Percentiles rank a stretch among this genome's conserved stretches.
Conservation (phyloP, 1,140 invertebrate species). For the Drosophila melanica region DNA sequence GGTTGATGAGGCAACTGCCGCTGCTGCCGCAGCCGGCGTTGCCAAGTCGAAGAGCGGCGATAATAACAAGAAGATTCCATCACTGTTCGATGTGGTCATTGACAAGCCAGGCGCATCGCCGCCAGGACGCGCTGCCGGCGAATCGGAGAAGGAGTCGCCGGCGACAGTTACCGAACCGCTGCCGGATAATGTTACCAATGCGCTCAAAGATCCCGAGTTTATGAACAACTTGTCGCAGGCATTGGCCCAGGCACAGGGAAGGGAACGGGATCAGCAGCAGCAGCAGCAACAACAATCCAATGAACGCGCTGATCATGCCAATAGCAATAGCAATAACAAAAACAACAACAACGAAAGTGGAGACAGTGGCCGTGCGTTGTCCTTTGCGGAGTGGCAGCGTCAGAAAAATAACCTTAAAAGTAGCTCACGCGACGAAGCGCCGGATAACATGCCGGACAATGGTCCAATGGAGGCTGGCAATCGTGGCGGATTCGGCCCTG, state of each 20-base stretch:
- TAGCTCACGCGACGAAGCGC: constrained; percentile 5
- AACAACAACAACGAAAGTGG: neutral
- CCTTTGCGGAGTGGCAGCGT: constrained; percentile 72
- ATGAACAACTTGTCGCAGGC: constrained; percentile 69
- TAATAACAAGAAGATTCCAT: constrained; percentile 43
- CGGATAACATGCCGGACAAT: neutral
- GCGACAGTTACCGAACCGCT: constrained; percentile 19
- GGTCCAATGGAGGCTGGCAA: neutral
- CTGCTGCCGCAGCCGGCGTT: neutral
- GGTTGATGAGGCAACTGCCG: constrained; percentile 70
- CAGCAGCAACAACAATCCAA: constrained; percentile 14
- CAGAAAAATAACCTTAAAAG: constrained; percentile 54
- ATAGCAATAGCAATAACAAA: constrained; percentile 27
- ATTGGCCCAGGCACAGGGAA: constrained; percentile 63
- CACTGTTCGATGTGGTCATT: constrained; percentile 59
- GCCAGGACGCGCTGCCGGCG: neutral
- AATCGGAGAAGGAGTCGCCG: neutral
- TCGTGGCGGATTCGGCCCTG: constrained; percentile 17
- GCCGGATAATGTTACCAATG: constrained; percentile 58
- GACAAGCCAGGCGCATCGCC: constrained; percentile 27
- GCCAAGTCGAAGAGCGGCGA: neutral
- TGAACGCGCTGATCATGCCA: constrained; percentile 21
- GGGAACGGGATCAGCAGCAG: constrained; percentile 30
- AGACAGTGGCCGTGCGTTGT: constrained; percentile 33
- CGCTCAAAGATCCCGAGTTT: constrained; percentile 69